A percentile compares a stretch with the other conserved stretches of the same genome.
Evolutionary conservation across 2,888 invertebrate genomes (phyloP).

Genomic region (Protophormia terraenovae): DNA sequence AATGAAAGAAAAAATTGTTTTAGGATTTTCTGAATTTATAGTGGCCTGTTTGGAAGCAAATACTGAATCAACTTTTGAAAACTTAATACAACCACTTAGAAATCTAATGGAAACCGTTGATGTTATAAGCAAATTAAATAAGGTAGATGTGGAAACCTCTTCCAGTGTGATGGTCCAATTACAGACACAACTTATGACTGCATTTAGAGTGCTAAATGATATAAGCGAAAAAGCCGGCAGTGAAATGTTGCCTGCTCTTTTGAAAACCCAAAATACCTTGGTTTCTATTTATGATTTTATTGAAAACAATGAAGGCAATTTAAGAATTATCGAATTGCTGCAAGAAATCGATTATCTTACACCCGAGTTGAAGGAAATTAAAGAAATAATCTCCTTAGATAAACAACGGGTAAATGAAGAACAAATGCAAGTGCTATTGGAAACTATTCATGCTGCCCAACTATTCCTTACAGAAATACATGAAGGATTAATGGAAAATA

Average conservation of each 20-base stretch:
- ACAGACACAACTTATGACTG: conserved; percentile 77
- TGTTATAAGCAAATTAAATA: conserved; percentile 71
- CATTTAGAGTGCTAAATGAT: conserved; percentile 77
- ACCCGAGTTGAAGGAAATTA: conserved; percentile 72
- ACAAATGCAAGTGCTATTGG: conserved; percentile 71
- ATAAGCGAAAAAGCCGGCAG: conserved; percentile 71
- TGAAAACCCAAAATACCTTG: conserved; percentile 74
- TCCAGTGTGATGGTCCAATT: conserved; percentile 75
- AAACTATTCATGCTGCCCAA: conserved; percentile 63
- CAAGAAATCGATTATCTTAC: conserved; percentile 78
- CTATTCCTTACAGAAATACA: conserved; percentile 74
- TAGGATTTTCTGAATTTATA: conserved; percentile 72
- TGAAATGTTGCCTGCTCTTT: conserved; percentile 71
- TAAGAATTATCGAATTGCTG: conserved; percentile 78
- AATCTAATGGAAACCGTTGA: conserved; percentile 72
- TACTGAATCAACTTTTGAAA: conserved; percentile 52
- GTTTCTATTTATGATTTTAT: conserved; percentile 78
- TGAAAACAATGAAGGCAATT: conserved; percentile 75
- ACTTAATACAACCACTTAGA: conserved; percentile 70
- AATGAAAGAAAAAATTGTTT: conserved; percentile 78
- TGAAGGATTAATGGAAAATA: conserved; percentile 73
- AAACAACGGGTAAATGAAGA: background rate
- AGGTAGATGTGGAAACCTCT: conserved; percentile 76
- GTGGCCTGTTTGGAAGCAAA: conserved; percentile 46
- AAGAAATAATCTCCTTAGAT: background rate